A percentile compares a stretch with the other conserved stretches of the same genome.
These are phyloP conservation scores for Trachelus troglodyta DNA, from an alignment of 2,888 invertebrate genomes.

Conservation along the genomic window DNA sequence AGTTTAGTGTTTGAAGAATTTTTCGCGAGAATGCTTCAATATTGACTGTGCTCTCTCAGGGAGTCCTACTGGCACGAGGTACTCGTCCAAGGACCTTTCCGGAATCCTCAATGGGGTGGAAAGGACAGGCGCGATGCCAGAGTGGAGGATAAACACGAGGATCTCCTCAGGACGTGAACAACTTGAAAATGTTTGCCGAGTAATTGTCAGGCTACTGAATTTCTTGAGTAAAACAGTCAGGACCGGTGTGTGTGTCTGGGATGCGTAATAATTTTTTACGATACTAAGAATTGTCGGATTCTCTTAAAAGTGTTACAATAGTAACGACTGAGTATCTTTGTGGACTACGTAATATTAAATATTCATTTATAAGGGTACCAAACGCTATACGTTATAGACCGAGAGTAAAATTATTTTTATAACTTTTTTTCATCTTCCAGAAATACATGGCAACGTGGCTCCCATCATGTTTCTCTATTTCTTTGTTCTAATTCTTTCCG, in stretches of 20 bases:
- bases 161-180: not conserved
- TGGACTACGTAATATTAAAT: not conserved
- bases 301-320: not conserved
- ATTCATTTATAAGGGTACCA: not conserved
- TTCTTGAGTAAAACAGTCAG: not conserved
- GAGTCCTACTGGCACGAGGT: conserved; percentile 17
- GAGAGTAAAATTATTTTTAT: not conserved
- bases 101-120: conserved; percentile 31
- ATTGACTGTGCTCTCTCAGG: conserved; percentile 47
- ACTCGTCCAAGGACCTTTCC: not conserved
- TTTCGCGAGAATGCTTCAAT: conserved; percentile 44
- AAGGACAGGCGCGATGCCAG: conserved; percentile 32
- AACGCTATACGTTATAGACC: not conserved
- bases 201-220: not conserved
- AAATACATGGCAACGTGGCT: not conserved
- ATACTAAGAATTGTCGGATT: not conserved
- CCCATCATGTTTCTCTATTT: no score
- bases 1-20: conserved; percentile 27
- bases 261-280: conserved; percentile 6
- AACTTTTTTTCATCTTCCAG: not conserved
- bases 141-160: conserved; percentile 45
- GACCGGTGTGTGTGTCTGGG: not conserved
- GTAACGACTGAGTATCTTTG: not conserved
- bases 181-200: conserved; percentile 3
- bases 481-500: not conserved